phyloP scores from a whole-genome alignment of 2,113 vertebrate species.

The Ellobius talpinus region DNA sequence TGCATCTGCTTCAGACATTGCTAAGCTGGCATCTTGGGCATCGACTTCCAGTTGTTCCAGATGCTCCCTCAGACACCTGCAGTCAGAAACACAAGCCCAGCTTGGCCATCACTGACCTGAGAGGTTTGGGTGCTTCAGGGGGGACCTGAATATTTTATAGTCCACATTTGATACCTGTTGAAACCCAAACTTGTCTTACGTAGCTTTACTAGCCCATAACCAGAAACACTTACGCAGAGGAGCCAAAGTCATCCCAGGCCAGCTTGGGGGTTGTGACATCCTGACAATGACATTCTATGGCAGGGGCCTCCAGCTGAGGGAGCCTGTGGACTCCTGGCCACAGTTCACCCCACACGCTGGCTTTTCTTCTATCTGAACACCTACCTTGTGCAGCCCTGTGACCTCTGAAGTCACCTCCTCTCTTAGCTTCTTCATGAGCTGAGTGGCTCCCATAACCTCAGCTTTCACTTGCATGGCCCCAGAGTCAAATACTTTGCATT shows the following conservation, averaged over 20 bases:
- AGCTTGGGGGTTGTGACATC: background rate
- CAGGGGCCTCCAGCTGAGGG: background rate
- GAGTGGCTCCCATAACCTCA: background rate
- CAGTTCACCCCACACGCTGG: too few relatives aligned
- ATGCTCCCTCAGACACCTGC: background rate
- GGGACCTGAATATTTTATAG: too few relatives aligned
- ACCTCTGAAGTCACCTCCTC: background rate
- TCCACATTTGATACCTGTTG: background rate
- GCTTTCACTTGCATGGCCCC: fast-evolving
- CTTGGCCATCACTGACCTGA: fast-evolving
- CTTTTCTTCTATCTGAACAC: background rate
- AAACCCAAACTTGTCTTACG: too few relatives aligned
- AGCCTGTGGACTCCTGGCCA: background rate
- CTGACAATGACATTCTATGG: background rate
- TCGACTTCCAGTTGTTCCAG: fast-evolving
- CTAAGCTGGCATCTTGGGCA: fast-evolving
- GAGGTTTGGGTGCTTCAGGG: too few relatives aligned
- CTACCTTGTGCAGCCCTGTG: too few relatives aligned
- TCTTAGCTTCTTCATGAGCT: background rate
- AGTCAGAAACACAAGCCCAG: background rate
- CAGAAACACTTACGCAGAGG: too few relatives aligned
- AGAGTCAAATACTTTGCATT: background rate
- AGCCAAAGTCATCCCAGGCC: background rate
- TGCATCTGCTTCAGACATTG: fast-evolving
- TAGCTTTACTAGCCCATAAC: background rate